Conservation (phyloP, 2,888 invertebrate species). For the Eubasilissa splendida region DNA sequence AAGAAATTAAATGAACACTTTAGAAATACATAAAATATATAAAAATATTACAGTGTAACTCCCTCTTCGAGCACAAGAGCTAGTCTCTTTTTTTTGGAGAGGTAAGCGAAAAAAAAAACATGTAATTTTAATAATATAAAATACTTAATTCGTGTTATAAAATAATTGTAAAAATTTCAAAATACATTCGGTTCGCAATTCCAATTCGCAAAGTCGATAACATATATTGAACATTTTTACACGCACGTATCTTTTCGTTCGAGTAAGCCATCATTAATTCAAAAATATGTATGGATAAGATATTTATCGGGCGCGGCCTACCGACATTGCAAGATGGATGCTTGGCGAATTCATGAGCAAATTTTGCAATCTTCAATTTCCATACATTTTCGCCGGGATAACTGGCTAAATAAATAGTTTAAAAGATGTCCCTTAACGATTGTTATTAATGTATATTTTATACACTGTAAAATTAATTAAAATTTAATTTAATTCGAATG, state of each 20-base stretch:
- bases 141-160: too few species aligned
- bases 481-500: too few species aligned
- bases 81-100: too few species aligned
- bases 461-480: too few species aligned
- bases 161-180: neutral
- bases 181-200: neutral
- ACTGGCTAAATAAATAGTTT: neutral
- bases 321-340: conserved; percentile 27
- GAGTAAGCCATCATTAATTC: neutral
- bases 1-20: too few species aligned
- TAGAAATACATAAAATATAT: too few species aligned
- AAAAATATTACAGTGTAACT: too few species aligned
- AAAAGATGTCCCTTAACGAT: too few species aligned
- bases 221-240: neutral
- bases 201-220: neutral
- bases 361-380: conserved; percentile 20
- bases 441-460: too few species aligned
- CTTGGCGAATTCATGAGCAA: conserved; percentile 10
- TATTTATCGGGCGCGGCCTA: conserved; percentile 2
- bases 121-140: too few species aligned
- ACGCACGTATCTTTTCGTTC: neutral
- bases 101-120: too few species aligned
- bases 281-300: neutral
- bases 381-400: conserved; percentile 18
- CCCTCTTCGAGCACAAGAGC: too few species aligned